Evolutionary conservation across 1,140 invertebrate genomes (phyloP).

Genomic region (Drosophila kikkawai): DNA sequence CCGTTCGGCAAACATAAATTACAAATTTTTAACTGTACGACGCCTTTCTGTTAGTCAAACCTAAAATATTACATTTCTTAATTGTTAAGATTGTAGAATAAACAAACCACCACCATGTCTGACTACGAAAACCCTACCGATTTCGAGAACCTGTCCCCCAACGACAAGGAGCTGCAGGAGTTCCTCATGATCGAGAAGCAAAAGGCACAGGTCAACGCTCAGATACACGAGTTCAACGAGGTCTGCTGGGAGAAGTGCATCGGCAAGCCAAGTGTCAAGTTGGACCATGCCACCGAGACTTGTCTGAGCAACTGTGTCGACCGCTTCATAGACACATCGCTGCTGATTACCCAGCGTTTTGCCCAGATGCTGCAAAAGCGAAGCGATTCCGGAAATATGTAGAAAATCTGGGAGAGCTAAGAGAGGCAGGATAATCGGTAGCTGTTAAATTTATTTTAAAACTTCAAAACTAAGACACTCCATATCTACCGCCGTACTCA

Average conservation of each 20-base stretch:
- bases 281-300: constrained; percentile 95
- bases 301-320: constrained; percentile 97
- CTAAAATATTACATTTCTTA: constrained; percentile 20
- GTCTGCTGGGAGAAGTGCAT: constrained; percentile 98
- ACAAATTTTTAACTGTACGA: background rate
- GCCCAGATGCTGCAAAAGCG: constrained; percentile 87
- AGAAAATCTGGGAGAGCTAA: constrained; percentile 9
- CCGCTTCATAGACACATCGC: constrained; percentile 95
- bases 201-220: constrained; percentile 93
- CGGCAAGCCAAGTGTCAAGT: constrained; percentile 93
- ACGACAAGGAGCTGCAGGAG: constrained; percentile 91
- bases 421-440: background rate
- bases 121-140: constrained; percentile 84
- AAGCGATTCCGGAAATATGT: constrained; percentile 48
- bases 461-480: constrained; percentile 4
- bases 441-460: constrained; percentile 27
- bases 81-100: constrained; percentile 32
- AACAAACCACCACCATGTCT: constrained; percentile 65
- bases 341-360: constrained; percentile 94
- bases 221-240: constrained; percentile 96
- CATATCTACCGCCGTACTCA: background rate
- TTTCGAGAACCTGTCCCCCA: constrained; percentile 79
- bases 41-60: constrained; percentile 14
- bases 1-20: background rate
- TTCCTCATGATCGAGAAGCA: constrained; percentile 94